Evolutionary conservation across 2,888 invertebrate genomes (phyloP).

Genomic region (Abscondita cerata): DNA sequence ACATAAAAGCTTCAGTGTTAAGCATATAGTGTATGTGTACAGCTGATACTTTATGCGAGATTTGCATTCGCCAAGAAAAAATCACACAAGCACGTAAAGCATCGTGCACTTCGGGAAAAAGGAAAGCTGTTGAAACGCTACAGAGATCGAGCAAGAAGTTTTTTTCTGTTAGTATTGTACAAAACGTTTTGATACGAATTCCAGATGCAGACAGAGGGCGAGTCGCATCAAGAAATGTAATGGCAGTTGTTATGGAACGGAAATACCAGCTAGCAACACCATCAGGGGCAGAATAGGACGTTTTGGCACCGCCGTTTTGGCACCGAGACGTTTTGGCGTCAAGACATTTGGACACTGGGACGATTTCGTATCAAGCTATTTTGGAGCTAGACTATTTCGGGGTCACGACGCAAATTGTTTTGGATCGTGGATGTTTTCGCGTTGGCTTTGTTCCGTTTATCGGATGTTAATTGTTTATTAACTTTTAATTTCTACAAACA

Average conservation of each 20-base stretch:
- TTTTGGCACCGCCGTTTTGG: too few relatives aligned
- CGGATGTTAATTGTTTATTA: too few relatives aligned
- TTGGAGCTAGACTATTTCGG: too few relatives aligned
- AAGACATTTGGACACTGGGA: too few relatives aligned
- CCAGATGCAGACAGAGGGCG: neutral
- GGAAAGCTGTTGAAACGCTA: neutral
- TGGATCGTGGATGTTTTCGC: too few relatives aligned
- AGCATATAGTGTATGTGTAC: neutral
- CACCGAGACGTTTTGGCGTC: too few relatives aligned
- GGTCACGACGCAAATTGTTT: too few relatives aligned
- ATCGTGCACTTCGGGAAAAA: neutral
- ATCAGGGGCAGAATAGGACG: too few relatives aligned
- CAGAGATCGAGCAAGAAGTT: neutral
- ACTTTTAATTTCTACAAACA: too few relatives aligned
- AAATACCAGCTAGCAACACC: neutral
- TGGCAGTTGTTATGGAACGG: slow-evolving; percentile 1
- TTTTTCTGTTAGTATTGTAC: neutral
- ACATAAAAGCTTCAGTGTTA: neutral
- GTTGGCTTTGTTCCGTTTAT: too few relatives aligned
- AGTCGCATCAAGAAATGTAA: neutral
- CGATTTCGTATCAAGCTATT: too few relatives aligned
- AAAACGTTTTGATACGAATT: slow-evolving; percentile 10
- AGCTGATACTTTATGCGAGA: neutral
- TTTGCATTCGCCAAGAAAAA: neutral
- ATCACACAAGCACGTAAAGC: neutral